Base-by-base conservation (phyloP, 2,113 vertebrate species). In the Sardina pilchardus region DNA sequence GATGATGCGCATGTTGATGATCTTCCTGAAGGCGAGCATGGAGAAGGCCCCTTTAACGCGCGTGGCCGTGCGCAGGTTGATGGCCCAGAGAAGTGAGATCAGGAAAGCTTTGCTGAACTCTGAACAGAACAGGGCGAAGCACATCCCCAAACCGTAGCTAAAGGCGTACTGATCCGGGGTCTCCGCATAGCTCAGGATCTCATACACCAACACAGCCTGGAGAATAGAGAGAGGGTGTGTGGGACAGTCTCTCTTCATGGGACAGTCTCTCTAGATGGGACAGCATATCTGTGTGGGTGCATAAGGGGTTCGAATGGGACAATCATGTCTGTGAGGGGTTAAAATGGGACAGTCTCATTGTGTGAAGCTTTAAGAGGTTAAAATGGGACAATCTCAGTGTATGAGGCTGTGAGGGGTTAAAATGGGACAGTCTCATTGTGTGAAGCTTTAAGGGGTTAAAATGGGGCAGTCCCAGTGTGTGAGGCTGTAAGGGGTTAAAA, bases 21-120 rank as follows among this genome's bases (percentile, higher is more conserved):
- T 89, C 75, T 96, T 96, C 88, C 94, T 90, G 1, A 95, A 97
- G 59, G 94, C 95, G 80, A 96, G 10, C 0, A 93, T 88, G 42
- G 93, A 93, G 88, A 95, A 89, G 0, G 95, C 95, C 3, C 94
- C 94, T 91, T 97, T 97, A 82, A 95, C 6, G 50, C 95, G 90
- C 88, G 96, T 93, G 0, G 90, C 96, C 0, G 94, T 96, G 47
- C 95, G 94, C 84, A 96, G 90, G 87, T 95, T 97, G 8, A 96
- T 0, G 0, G 95, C 96, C 96, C 95, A 97, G 39, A 95, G 44
- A 12, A 95, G 75, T 0, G 95, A 92, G 30, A 94, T 83, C 0
- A 95, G 91, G 88, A 95, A 88, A 5, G 90, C 92, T 89, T 96
- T 96, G 85, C 81, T 71, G 83, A 96, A 91, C 87, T 97, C 95